Conservation (phyloP, 2,797 vertebrate genomes). For the Poecilia wingei region DNA sequence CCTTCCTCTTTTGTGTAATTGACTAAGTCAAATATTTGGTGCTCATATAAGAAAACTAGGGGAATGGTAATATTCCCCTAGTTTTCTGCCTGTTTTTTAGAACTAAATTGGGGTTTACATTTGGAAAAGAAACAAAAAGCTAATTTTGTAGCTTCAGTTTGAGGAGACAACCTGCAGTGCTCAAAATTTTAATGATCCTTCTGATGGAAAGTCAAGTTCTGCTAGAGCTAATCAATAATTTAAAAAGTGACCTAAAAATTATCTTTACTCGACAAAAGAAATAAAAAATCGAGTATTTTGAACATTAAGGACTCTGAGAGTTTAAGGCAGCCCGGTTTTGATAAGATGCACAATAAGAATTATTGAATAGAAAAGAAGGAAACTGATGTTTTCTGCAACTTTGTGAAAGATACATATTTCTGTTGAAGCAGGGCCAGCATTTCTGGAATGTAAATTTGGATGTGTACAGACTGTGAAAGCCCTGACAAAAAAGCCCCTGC, state of each 20-base stretch:
- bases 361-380: background rate
- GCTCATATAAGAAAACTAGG: background rate
- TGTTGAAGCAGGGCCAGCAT: background rate
- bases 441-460: conserved; percentile 1
- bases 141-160: conserved; percentile 5
- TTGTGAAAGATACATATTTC: background rate
- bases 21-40: background rate
- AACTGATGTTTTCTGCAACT: background rate
- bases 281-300: background rate
- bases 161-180: conserved; percentile 14
- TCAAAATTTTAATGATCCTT: conserved; percentile 20
- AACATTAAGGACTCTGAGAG: background rate
- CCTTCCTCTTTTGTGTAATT: background rate
- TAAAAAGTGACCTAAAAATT: conserved; percentile 39
- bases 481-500: background rate
- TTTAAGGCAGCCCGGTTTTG: background rate
- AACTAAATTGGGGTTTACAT: background rate
- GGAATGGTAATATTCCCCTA: background rate
- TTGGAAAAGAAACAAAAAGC: too few relatives aligned
- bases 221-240: conserved; percentile 29
- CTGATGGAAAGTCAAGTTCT: conserved; percentile 17
- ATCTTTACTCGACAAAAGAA: background rate
- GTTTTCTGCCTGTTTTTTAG: background rate
- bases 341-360: background rate
- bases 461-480: background rate